These are phyloP conservation scores for Pygocentrus nattereri DNA, from an alignment of 2,797 vertebrate species.

Conservation along the genomic window DNA sequence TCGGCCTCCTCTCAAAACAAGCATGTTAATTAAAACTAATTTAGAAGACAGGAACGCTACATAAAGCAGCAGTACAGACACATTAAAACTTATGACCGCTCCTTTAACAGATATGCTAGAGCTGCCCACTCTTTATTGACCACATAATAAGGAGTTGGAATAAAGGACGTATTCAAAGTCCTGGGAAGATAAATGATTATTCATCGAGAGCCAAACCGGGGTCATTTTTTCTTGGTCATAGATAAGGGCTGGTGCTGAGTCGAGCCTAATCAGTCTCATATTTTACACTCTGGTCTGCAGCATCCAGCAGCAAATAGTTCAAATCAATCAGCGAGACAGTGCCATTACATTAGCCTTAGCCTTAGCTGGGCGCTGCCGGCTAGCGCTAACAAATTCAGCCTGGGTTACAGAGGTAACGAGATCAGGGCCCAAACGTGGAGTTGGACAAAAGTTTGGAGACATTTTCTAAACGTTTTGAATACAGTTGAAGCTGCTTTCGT, in stretches of 20 bases:
- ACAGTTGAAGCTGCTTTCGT: too few species aligned
- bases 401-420: neutral
- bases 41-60: neutral
- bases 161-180: constrained; percentile 39
- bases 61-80: neutral
- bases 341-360: constrained; percentile 58
- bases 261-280: constrained; percentile 64
- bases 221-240: constrained; percentile 16
- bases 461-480: too few species aligned
- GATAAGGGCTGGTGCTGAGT: constrained; percentile 55
- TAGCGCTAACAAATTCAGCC: constrained; percentile 19
- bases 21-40: constrained; percentile 9
- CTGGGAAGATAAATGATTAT: constrained; percentile 22
- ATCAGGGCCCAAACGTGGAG: too few species aligned
- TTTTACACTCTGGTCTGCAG: constrained; percentile 60
- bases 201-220: neutral
- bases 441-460: neutral
- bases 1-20: neutral
- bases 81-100: neutral
- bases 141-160: constrained; percentile 56
- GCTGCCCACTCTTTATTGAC: constrained; percentile 14
- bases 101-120: neutral
- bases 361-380: constrained; percentile 37
- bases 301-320: constrained; percentile 60
- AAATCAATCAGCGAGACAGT: constrained; percentile 71